A percentile compares a stretch with the other conserved stretches of the same genome.
These are phyloP conservation scores for Mus minutoides DNA, from an alignment of 2,797 vertebrate species.

Conservation along the genomic window DNA sequence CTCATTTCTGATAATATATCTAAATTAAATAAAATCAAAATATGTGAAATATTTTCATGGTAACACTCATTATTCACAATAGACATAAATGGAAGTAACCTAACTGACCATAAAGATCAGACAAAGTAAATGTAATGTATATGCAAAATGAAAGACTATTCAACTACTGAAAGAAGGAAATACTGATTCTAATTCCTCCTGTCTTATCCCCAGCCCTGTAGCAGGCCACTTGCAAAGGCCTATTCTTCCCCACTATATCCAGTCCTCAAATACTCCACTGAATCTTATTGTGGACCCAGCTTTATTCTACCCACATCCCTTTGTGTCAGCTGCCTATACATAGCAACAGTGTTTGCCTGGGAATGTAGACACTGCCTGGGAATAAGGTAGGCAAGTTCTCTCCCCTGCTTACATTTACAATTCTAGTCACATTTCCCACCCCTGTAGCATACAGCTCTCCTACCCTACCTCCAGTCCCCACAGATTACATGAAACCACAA, in stretches of 20 bases:
- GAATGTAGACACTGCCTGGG: background rate
- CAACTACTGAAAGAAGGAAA: background rate
- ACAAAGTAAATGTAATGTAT: background rate
- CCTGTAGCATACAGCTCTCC: background rate
- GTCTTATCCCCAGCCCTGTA: background rate
- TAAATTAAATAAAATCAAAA: background rate
- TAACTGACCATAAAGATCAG: background rate
- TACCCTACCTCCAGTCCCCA: background rate
- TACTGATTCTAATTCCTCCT: too few relatives aligned
- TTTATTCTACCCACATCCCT: background rate
- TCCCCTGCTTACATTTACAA: background rate
- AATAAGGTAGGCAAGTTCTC: background rate
- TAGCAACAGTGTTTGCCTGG: background rate
- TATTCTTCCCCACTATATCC: background rate
- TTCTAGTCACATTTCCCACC: background rate
- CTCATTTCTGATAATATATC: background rate
- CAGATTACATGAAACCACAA: background rate
- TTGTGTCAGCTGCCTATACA: background rate
- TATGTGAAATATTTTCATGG: background rate
- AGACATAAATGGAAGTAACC: background rate
- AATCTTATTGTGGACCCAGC: background rate
- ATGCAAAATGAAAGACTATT: background rate
- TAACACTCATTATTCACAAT: background rate
- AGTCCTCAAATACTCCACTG: background rate
- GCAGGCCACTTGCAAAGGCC: background rate